A percentile compares a stretch with the other conserved stretches of the same genome.
Evolutionary conservation across 2,113 vertebrate species (phyloP).

Genomic region (Callospermophilus lateralis): DNA sequence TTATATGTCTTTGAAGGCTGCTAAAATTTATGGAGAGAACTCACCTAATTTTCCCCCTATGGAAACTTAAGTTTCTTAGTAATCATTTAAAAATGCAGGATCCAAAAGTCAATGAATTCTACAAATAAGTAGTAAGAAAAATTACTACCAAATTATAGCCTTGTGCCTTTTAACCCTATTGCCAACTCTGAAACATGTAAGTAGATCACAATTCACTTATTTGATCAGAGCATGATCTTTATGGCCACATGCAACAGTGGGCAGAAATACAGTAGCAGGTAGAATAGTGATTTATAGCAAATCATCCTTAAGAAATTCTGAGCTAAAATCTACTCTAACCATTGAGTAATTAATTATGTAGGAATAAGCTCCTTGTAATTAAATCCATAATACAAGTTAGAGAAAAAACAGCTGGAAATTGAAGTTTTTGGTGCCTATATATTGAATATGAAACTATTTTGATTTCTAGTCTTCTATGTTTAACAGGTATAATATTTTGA

Average conservation of each 20-base stretch:
- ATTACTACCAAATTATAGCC: conserved; percentile 81
- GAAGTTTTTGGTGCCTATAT: conserved; percentile 72
- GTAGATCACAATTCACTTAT: conserved; percentile 68
- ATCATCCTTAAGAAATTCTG: conserved; percentile 45
- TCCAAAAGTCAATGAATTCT: conserved; percentile 70
- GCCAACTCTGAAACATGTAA: conserved; percentile 75
- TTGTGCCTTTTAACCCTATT: conserved; percentile 87
- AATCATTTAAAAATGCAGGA: conserved; percentile 72
- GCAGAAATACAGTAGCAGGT: conserved; percentile 62
- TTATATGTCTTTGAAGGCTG: conserved; percentile 78
- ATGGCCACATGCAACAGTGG: conserved; percentile 17
- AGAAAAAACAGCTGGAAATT: conserved; percentile 78
- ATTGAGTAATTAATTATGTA: conserved; percentile 9
- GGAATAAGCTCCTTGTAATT: conserved; percentile 61
- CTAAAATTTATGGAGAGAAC: conserved; percentile 76
- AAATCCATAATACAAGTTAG: conserved; percentile 44
- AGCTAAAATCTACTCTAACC: conserved; percentile 22
- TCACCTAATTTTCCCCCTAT: not conserved
- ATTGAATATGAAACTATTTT: conserved; percentile 27
- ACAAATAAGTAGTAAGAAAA: conserved; percentile 77
- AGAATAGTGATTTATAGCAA: conserved; percentile 52
- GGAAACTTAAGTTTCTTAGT: conserved; percentile 81
- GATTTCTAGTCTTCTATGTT: conserved; percentile 76
- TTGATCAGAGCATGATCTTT: conserved; percentile 59
- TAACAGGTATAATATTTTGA: conserved; percentile 71